A percentile compares a stretch with the other conserved stretches of the same genome.
These are phyloP conservation scores for Aulostomus chinensis DNA, from an alignment of 2,797 vertebrate species.

Conservation along the genomic window DNA sequence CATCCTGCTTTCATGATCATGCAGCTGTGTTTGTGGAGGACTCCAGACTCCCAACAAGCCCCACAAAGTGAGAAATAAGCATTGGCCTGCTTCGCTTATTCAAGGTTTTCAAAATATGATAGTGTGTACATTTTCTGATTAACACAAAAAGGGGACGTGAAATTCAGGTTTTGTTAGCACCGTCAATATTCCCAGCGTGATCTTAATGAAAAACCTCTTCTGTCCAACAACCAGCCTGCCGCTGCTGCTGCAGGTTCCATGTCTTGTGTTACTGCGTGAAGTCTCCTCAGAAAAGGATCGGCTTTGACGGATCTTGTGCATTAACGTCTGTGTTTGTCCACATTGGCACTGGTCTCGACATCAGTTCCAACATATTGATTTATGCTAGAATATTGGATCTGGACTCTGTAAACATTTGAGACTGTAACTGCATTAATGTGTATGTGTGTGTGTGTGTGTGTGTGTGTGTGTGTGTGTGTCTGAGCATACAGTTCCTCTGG, in stretches of 20 bases:
- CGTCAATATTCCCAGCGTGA: too few relatives aligned
- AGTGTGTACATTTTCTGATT: too few relatives aligned
- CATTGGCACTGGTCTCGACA: slow-evolving; percentile 12
- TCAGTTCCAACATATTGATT: slow-evolving; percentile 42
- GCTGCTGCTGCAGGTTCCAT: background rate
- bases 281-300: slow-evolving; percentile 31
- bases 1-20: too few relatives aligned
- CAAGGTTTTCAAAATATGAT: too few relatives aligned
- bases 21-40: too few relatives aligned
- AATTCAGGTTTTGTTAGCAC: too few relatives aligned
- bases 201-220: too few relatives aligned
- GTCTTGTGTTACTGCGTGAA: slow-evolving; percentile 33
- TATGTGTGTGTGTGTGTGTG: background rate
- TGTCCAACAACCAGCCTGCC: too few relatives aligned
- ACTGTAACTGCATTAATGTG: slow-evolving; percentile 20
- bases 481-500: slow-evolving; percentile 15
- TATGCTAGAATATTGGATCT: slow-evolving; percentile 40
- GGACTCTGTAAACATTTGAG: slow-evolving; percentile 43
- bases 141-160: too few relatives aligned
- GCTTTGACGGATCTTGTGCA: slow-evolving; percentile 23
- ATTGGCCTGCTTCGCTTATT: too few relatives aligned
- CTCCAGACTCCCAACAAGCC: too few relatives aligned
- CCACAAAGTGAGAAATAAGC: too few relatives aligned
- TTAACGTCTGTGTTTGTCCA: slow-evolving; percentile 40
- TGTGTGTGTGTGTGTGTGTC: slow-evolving; percentile 21